These are phyloP conservation scores for Puffinus mauretanicus DNA, from an alignment of 2,113 vertebrate genomes.

Conservation along the genomic window DNA sequence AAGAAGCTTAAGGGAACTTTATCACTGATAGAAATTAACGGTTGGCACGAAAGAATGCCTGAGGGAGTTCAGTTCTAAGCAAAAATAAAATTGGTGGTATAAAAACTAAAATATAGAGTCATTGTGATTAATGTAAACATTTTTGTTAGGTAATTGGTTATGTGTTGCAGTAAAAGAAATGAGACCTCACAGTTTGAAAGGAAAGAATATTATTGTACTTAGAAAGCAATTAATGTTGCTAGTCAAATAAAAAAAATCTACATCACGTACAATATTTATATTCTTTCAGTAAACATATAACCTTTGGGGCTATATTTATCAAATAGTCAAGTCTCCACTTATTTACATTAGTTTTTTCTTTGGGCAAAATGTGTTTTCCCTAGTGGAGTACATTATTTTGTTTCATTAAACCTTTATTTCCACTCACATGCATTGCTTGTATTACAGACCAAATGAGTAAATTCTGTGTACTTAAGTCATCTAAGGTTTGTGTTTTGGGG, in stretches of 20 bases:
- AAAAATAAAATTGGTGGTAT: constrained; percentile 49
- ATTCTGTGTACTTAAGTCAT: constrained; percentile 4
- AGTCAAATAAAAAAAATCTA: constrained; percentile 22
- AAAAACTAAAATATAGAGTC: constrained; percentile 50
- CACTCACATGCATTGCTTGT: background rate
- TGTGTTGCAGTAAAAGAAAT: constrained; percentile 47
- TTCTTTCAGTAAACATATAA: constrained; percentile 6
- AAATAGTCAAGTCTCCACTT: constrained; percentile 49
- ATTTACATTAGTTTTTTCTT: constrained; percentile 48
- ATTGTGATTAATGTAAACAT: constrained; percentile 63
- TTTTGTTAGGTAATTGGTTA: constrained; percentile 61
- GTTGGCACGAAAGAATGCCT: constrained; percentile 45
- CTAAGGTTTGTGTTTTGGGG: constrained; percentile 32
- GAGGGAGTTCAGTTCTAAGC: constrained; percentile 43
- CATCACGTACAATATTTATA: constrained; percentile 28
- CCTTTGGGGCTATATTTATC: constrained; percentile 52
- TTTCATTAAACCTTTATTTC: constrained; percentile 59
- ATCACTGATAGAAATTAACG: constrained; percentile 65
- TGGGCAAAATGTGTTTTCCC: constrained; percentile 51
- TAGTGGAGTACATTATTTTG: constrained; percentile 42
- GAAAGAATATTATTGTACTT: constrained; percentile 42
- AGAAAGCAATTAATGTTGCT: constrained; percentile 60
- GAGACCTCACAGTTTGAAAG: constrained; percentile 23
- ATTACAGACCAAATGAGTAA: constrained; percentile 14
- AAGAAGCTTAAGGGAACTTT: constrained; percentile 66